Percentiles rank a stretch among this genome's conserved stretches.
phyloP scores from a whole-genome alignment of 1,140 invertebrate genomes.

The Drosophila leontia region DNA sequence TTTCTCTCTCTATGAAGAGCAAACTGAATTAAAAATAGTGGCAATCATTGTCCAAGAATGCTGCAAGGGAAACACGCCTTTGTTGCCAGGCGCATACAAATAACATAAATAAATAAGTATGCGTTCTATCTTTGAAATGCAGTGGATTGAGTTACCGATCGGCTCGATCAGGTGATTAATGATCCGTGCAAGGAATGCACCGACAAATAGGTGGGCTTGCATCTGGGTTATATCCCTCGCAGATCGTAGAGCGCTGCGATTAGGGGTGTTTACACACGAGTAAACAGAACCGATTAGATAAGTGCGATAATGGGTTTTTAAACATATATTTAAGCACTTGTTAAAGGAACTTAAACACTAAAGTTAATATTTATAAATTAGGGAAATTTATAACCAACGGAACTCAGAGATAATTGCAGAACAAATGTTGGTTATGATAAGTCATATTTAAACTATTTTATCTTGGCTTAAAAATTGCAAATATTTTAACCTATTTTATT shows the following conservation, averaged over 20 bases:
- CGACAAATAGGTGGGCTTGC: conserved; percentile 16
- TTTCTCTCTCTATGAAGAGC: conserved; percentile 6
- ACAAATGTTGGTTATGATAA: background rate
- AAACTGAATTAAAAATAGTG: conserved; percentile 62
- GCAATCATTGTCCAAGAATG: conserved; percentile 62
- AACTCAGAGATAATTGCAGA: background rate
- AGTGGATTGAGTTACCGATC: conserved; percentile 37
- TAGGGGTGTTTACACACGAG: conserved; percentile 17
- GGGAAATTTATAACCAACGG: background rate
- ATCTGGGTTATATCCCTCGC: conserved; percentile 31
- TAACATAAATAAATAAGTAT: conserved; percentile 24
- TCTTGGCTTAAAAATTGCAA: background rate
- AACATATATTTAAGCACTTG: conserved; percentile 11
- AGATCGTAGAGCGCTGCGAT: conserved; percentile 20
- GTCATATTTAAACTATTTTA: background rate
- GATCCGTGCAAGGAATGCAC: conserved; percentile 39
- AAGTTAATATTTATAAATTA: background rate
- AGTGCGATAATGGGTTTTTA: background rate
- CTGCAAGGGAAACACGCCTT: conserved; percentile 52
- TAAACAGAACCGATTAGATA: conserved; percentile 34
- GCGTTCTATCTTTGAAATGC: conserved; percentile 32
- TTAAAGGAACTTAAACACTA: background rate
- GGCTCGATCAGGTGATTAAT: conserved; percentile 32
- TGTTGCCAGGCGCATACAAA: conserved; percentile 26
- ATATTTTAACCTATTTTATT: background rate